Evolutionary conservation across 2,888 invertebrate species (phyloP).

Genomic region (Camponotus fellah): DNA sequence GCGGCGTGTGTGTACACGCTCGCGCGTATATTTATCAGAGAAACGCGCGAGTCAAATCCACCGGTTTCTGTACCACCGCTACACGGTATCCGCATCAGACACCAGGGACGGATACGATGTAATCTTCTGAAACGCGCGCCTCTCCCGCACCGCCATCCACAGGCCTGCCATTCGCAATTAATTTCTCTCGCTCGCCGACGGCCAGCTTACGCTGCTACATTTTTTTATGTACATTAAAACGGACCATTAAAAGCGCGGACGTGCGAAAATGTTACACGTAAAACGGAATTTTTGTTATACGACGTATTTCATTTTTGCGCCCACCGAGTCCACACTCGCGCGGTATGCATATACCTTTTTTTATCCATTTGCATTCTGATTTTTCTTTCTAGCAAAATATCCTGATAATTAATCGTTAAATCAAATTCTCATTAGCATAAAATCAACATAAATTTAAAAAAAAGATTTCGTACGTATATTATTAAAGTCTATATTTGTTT

Average conservation of each 20-base stretch:
- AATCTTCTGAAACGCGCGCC: constrained; percentile 37
- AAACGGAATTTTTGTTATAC: constrained; percentile 34
- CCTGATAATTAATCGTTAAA: constrained; percentile 1
- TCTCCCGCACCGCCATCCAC: background rate
- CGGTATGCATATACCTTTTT: background rate
- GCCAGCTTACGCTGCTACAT: constrained; percentile 24
- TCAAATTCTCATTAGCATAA: background rate
- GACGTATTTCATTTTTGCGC: constrained; percentile 2
- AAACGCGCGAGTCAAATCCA: constrained; percentile 64
- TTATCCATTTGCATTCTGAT: too few relatives aligned
- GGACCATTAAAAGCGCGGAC: constrained; percentile 41
- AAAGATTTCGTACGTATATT: background rate
- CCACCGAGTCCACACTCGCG: background rate
- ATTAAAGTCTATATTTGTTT: constrained; percentile 5
- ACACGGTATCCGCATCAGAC: constrained; percentile 51
- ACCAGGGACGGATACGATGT: constrained; percentile 36
- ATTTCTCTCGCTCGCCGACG: constrained; percentile 24
- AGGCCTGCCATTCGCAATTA: constrained; percentile 34
- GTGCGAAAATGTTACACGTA: constrained; percentile 38
- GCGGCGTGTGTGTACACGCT: constrained; percentile 18
- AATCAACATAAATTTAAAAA: background rate
- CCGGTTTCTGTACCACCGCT: constrained; percentile 52
- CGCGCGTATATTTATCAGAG: constrained; percentile 69
- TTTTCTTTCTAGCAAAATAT: background rate
- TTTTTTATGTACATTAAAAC: constrained; percentile 40